Conservation (phyloP, 2,888 invertebrate species). For the Zonitis immaculata region DNA sequence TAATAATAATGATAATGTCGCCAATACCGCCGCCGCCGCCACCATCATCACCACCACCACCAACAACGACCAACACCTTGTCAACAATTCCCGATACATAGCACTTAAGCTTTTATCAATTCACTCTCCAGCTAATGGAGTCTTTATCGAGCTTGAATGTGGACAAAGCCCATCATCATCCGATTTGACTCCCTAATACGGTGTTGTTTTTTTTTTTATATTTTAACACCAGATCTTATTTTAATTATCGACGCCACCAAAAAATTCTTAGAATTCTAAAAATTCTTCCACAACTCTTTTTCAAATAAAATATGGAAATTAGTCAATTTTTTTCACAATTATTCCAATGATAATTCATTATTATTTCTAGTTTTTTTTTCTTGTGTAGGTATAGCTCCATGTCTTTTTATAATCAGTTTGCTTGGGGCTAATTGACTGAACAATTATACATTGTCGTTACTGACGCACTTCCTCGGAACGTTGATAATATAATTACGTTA, state of each 20-base stretch:
- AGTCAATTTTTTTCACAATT: too few species aligned
- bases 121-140: slow-evolving; percentile 33
- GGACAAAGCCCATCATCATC: slow-evolving; percentile 12
- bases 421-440: slow-evolving; percentile 30
- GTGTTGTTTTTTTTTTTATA: background rate
- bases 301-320: too few species aligned
- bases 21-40: background rate
- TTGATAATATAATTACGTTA: slow-evolving; percentile 35
- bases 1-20: background rate
- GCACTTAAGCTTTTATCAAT: slow-evolving; percentile 33
- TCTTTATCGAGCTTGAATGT: slow-evolving; percentile 30
- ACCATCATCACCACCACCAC: background rate
- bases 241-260: background rate
- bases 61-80: background rate
- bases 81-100: background rate
- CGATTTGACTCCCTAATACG: background rate
- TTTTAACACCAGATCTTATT: background rate
- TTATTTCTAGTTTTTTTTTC: too few species aligned
- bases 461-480: slow-evolving; percentile 42
- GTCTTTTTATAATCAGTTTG: background rate
- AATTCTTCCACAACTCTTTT: too few species aligned
- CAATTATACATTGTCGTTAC: slow-evolving; percentile 44
- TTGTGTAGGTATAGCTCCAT: too few species aligned
- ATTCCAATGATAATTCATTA: too few species aligned
- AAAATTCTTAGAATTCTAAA: background rate